Conservation (phyloP, 1,140 invertebrate species). For the Drosophila sulfurigaster region DNA sequence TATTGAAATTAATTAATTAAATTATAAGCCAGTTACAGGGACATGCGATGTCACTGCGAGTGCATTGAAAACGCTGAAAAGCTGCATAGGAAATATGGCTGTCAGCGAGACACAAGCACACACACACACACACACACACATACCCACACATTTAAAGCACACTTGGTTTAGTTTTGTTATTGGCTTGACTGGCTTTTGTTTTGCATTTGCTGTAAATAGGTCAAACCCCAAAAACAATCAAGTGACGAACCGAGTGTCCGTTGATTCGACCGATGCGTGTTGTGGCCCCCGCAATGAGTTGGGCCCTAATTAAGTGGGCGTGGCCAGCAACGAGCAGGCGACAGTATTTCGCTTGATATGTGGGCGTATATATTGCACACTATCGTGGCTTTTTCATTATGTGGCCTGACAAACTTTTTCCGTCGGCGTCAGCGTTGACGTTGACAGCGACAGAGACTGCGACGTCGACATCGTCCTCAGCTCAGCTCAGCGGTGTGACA, state of each 20-base stretch:
- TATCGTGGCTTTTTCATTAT: constrained; percentile 51
- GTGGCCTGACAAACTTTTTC: constrained; percentile 29
- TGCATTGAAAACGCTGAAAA: constrained; percentile 57
- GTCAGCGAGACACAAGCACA: constrained; percentile 34
- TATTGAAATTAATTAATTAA: constrained; percentile 80
- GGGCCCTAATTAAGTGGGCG: constrained; percentile 79
- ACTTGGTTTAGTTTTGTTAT: constrained; percentile 19
- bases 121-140: constrained; percentile 7
- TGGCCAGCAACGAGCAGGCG: constrained; percentile 20
- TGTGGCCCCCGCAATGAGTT: constrained; percentile 59
- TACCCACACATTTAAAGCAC: background rate
- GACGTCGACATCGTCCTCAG: background rate
- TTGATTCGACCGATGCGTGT: constrained; percentile 9
- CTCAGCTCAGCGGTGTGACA: constrained; percentile 45
- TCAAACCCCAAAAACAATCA: constrained; percentile 83
- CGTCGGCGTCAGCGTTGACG: background rate
- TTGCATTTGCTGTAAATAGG: constrained; percentile 75
- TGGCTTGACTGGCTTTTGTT: constrained; percentile 62
- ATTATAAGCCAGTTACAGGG: constrained; percentile 64
- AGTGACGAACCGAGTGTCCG: constrained; percentile 31
- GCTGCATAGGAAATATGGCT: constrained; percentile 66
- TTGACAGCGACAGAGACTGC: constrained; percentile 20
- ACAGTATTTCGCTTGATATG: constrained; percentile 1
- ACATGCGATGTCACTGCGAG: constrained; percentile 32
- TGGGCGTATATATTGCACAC: constrained; percentile 38